phyloP scores from a whole-genome alignment of 1,140 invertebrate genomes.

The Bicyclus anynana region DNA sequence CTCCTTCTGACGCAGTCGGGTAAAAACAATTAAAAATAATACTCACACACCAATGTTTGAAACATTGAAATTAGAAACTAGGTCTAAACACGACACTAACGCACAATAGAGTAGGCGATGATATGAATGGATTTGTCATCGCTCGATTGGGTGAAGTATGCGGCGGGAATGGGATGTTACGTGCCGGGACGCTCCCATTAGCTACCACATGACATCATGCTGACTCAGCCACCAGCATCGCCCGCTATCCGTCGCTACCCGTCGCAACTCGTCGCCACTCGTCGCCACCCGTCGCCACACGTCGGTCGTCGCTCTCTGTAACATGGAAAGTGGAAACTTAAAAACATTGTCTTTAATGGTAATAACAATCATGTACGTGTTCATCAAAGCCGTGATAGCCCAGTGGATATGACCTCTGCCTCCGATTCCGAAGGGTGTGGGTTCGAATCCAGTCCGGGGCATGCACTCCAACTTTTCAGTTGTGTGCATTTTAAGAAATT shows the following conservation, averaged over 20 bases:
- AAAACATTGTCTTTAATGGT: conserved; percentile 3
- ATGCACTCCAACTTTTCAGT: too few species aligned
- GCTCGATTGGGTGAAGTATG: conserved; percentile 70
- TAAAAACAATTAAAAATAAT: background rate
- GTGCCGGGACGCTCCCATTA: conserved; percentile 65
- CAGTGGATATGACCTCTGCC: too few species aligned
- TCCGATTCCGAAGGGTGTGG: too few species aligned
- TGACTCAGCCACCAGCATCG: conserved; percentile 42
- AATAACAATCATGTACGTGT: too few species aligned
- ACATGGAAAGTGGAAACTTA: conserved; percentile 21
- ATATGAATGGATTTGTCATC: conserved; percentile 72
- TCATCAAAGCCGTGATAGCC: too few species aligned
- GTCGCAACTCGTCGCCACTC: too few species aligned
- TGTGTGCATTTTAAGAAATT: too few species aligned
- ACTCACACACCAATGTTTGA: background rate
- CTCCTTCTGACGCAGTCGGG: too few species aligned
- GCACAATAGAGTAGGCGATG: conserved; percentile 43
- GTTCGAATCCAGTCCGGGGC: too few species aligned
- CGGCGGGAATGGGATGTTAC: conserved; percentile 60
- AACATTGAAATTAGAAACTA: conserved; percentile 27
- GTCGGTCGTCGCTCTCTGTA: conserved; percentile 17
- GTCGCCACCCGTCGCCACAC: background rate
- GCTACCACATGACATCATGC: conserved; percentile 65
- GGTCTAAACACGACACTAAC: conserved; percentile 42
- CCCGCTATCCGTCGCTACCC: background rate